Conservation (phyloP, 2,113 vertebrate genomes). For the Aphelocoma coerulescens region DNA sequence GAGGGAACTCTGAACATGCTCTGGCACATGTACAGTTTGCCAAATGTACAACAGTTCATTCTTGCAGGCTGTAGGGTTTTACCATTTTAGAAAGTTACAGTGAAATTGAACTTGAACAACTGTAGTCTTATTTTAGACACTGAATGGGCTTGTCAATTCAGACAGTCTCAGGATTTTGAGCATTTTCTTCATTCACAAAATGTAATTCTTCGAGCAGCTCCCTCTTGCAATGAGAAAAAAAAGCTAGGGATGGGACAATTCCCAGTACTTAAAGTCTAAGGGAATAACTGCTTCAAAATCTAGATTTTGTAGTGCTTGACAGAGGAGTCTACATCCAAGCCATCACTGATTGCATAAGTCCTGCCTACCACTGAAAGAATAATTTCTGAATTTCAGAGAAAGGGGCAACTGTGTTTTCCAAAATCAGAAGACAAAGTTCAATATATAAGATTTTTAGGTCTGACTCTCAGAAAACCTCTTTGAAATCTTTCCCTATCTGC, state of each 20-base stretch:
- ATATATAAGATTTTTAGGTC: background rate
- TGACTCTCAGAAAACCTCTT: background rate
- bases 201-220: background rate
- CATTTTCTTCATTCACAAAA: background rate
- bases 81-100: background rate
- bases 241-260: background rate
- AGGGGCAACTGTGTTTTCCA: background rate
- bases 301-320: background rate
- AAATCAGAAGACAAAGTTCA: background rate
- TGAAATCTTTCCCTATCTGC: background rate
- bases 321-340: background rate
- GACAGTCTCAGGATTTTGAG: background rate
- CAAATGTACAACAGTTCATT: background rate
- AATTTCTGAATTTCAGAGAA: background rate
- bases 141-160: background rate
- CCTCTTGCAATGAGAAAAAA: background rate
- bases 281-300: background rate
- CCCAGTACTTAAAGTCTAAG: background rate
- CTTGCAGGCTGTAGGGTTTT: background rate
- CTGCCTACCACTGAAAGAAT: background rate
- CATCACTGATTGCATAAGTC: background rate
- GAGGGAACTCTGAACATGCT: background rate
- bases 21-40: background rate
- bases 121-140: background rate
- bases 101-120: background rate